A percentile compares a stretch with the other conserved stretches of the same genome.
Conservation (phyloP, 1,140 invertebrate species). For the Helicoverpa zea region DNA sequence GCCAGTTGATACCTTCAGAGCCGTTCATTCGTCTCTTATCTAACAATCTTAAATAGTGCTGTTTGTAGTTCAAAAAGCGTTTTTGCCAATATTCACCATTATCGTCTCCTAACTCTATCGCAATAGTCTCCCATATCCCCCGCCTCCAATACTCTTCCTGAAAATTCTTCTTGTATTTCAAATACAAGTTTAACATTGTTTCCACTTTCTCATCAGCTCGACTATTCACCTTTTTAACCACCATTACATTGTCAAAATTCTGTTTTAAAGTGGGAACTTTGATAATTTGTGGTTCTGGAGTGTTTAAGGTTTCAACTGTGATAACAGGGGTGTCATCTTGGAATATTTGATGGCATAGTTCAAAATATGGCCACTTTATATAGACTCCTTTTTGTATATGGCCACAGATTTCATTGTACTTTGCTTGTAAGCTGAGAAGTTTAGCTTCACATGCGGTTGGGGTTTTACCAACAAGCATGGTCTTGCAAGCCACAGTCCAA, state of each 20-base stretch:
- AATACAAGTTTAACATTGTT: constrained; percentile 75
- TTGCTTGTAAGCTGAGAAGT: constrained; percentile 67
- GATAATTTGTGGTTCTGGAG: constrained; percentile 16
- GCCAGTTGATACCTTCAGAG: constrained; percentile 69
- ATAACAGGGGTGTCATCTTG: constrained; percentile 66
- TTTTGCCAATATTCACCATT: constrained; percentile 80
- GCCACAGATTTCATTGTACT: constrained; percentile 63
- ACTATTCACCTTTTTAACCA: constrained; percentile 64
- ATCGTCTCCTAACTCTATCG: constrained; percentile 72
- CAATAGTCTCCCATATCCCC: constrained; percentile 76
- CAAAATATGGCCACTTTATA: constrained; percentile 65
- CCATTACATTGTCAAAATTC: constrained; percentile 60
- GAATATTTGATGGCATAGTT: constrained; percentile 76
- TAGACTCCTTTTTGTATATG: constrained; percentile 62
- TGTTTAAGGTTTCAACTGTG: constrained; percentile 19
- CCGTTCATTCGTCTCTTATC: constrained; percentile 68
- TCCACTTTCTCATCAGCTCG: constrained; percentile 69
- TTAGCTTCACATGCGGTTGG: constrained; percentile 72
- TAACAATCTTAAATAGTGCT: constrained; percentile 76
- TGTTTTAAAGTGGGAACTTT: constrained; percentile 54
- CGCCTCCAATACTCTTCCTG: constrained; percentile 60
- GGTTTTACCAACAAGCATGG: constrained; percentile 71
- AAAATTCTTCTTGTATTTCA: constrained; percentile 71
- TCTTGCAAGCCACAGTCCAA: constrained; percentile 78
- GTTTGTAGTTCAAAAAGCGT: constrained; percentile 79